Conservation (phyloP, 1,140 invertebrate genomes). For the Scaptomyza hsui region DNA sequence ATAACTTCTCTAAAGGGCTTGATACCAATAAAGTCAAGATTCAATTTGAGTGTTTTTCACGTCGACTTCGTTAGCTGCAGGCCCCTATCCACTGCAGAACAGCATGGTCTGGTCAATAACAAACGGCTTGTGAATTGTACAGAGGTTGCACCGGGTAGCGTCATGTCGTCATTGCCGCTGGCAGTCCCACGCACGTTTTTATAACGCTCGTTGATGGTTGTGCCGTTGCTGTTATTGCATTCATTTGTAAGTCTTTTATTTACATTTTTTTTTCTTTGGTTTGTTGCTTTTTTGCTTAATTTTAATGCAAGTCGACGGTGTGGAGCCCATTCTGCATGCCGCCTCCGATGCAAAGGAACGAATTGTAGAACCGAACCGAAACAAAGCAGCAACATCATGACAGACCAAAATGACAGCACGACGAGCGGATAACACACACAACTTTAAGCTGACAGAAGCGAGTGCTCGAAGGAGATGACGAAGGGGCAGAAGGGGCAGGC, state of each 20-base stretch:
- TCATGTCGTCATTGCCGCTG: slow-evolving; percentile 45
- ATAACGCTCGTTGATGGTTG: slow-evolving; percentile 47
- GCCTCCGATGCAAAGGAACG: slow-evolving; percentile 52
- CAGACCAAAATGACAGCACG: slow-evolving; percentile 44
- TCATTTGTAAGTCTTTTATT: slow-evolving; percentile 73
- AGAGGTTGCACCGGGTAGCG: slow-evolving; percentile 2
- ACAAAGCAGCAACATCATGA: slow-evolving; percentile 56
- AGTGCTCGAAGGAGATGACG: slow-evolving; percentile 20
- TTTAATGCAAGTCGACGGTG: slow-evolving; percentile 55
- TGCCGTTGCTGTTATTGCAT: slow-evolving; percentile 69
- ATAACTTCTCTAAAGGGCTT: slow-evolving; percentile 37
- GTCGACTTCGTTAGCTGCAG: slow-evolving; percentile 25
- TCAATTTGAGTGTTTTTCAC: slow-evolving; percentile 69
- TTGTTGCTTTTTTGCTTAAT: slow-evolving; percentile 59
- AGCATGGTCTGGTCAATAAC: slow-evolving; percentile 28
- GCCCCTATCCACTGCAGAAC: background rate
- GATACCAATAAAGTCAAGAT: slow-evolving; percentile 72
- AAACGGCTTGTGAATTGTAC: slow-evolving; percentile 16
- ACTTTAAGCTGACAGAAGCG: slow-evolving; percentile 26
- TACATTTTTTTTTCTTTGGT: slow-evolving; percentile 63
- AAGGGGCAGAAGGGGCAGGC: slow-evolving; percentile 27
- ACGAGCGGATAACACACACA: slow-evolving; percentile 14
- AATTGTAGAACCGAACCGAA: slow-evolving; percentile 51
- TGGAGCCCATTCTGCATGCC: slow-evolving; percentile 44
- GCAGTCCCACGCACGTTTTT: slow-evolving; percentile 78